Percentiles rank a stretch among this genome's conserved stretches.
Evolutionary conservation across 64 coral and sea anemone genomes (phyloP).

Genomic region (Stichodactyla mertensii): DNA sequence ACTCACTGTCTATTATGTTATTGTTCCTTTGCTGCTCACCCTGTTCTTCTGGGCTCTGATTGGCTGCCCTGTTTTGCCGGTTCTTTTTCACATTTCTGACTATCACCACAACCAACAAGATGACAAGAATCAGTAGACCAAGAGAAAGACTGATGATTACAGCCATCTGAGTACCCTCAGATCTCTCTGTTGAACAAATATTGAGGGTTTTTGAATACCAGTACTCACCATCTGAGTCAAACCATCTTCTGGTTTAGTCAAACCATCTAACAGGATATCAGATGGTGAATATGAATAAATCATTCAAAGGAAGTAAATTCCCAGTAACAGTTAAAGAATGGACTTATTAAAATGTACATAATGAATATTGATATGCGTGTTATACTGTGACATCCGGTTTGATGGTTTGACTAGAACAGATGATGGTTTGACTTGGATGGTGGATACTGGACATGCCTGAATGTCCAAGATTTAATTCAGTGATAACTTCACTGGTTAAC

Average conservation of each 20-base stretch:
- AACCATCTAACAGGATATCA: too few species aligned
- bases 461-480: too few species aligned
- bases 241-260: too few species aligned
- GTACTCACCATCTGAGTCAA: not conserved
- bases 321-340: too few species aligned
- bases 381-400: too few species aligned
- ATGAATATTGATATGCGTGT: too few species aligned
- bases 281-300: too few species aligned
- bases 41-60: constrained; percentile 53
- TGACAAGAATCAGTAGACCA: constrained; percentile 61
- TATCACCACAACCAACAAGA: constrained; percentile 57
- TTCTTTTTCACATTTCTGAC: constrained; percentile 75
- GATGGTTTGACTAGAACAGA: too few species aligned
- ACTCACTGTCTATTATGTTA: constrained; percentile 29
- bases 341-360: too few species aligned
- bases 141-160: constrained; percentile 80
- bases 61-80: constrained; percentile 40
- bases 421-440: too few species aligned
- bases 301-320: too few species aligned
- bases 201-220: not conserved
- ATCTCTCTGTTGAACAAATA: constrained; percentile 14
- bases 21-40: constrained; percentile 40
- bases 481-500: too few species aligned
- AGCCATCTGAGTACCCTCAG: constrained; percentile 9
- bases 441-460: not conserved